phyloP scores from a whole-genome alignment of 2,113 vertebrate species.

The Cricetomys ansorgei region DNA sequence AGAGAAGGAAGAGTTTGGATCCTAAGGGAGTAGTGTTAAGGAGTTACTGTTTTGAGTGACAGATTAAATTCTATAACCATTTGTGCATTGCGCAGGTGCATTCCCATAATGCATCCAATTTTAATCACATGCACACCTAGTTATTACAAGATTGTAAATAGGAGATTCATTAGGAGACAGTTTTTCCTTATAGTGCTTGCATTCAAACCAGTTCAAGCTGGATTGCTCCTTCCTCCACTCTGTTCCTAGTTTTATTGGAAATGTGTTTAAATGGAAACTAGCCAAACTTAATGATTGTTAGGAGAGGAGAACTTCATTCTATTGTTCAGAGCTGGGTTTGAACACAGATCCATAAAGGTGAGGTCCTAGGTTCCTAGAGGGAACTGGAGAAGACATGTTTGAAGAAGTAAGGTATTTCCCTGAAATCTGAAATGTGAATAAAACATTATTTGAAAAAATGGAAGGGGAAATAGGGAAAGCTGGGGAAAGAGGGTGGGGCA shows the following conservation, averaged over 20 bases:
- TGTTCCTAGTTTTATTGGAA: not conserved
- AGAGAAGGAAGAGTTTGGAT: not conserved
- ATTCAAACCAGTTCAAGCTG: not conserved
- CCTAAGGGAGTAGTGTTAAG: too few species aligned
- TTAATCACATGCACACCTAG: not conserved
- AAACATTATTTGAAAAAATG: not conserved
- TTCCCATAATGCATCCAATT: not conserved
- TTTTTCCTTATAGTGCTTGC: not conserved
- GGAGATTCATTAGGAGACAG: not conserved
- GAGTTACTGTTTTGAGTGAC: too few species aligned
- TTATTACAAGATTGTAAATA: not conserved
- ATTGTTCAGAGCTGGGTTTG: not conserved
- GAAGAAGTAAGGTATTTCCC: not conserved
- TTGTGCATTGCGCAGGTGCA: too few species aligned
- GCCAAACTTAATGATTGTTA: not conserved
- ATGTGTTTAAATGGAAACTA: not conserved
- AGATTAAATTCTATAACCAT: not conserved
- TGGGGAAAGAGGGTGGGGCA: not conserved
- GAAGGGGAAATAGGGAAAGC: not conserved
- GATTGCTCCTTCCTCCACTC: not conserved
- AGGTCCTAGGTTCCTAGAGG: not conserved
- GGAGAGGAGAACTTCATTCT: not conserved
- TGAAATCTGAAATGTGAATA: not conserved
- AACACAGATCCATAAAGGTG: not conserved
- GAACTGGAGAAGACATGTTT: not conserved